A percentile compares a stretch with the other conserved stretches of the same genome.
phyloP scores from a whole-genome alignment of 2,113 vertebrate genomes.

The Cynoglossus semilaevis region DNA sequence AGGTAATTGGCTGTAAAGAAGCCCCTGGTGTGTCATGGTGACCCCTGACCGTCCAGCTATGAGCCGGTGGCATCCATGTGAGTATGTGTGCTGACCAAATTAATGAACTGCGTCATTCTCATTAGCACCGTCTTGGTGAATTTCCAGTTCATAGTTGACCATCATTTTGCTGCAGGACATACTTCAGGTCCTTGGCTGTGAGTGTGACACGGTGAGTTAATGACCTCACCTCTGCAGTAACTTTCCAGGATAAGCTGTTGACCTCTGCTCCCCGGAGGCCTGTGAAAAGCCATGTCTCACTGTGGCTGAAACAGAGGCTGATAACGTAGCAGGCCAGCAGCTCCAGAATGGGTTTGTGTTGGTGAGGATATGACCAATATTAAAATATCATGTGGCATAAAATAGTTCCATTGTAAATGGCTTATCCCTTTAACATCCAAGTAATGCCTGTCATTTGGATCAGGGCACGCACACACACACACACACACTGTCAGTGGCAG shows the following conservation, averaged over 20 bases:
- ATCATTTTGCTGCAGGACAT: slow-evolving; percentile 3
- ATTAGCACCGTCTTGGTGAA: slow-evolving; percentile 55
- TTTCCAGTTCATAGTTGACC: slow-evolving; percentile 37
- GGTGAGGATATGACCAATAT: slow-evolving; percentile 5
- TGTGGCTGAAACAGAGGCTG: slow-evolving; percentile 29
- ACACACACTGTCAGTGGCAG: background rate
- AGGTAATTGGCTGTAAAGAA: slow-evolving; percentile 29
- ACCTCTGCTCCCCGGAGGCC: slow-evolving; percentile 34
- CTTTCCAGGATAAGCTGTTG: slow-evolving; percentile 56
- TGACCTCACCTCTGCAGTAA: slow-evolving; percentile 58
- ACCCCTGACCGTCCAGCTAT: slow-evolving; percentile 25
- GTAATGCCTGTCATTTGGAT: background rate
- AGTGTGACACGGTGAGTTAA: slow-evolving; percentile 15
- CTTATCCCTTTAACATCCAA: background rate
- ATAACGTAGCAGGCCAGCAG: slow-evolving; percentile 26
- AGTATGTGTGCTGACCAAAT: slow-evolving; percentile 14
- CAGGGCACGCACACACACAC: background rate
- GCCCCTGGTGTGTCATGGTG: slow-evolving; percentile 4
- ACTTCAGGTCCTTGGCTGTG: background rate
- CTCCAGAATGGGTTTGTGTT: slow-evolving; percentile 4
- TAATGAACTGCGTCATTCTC: slow-evolving; percentile 36
- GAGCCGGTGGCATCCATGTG: background rate
- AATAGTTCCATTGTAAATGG: background rate
- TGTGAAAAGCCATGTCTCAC: slow-evolving; percentile 18
- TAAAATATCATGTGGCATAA: background rate